phyloP scores from a whole-genome alignment of 2,888 invertebrate species.

The Charanyca ferruginea region DNA sequence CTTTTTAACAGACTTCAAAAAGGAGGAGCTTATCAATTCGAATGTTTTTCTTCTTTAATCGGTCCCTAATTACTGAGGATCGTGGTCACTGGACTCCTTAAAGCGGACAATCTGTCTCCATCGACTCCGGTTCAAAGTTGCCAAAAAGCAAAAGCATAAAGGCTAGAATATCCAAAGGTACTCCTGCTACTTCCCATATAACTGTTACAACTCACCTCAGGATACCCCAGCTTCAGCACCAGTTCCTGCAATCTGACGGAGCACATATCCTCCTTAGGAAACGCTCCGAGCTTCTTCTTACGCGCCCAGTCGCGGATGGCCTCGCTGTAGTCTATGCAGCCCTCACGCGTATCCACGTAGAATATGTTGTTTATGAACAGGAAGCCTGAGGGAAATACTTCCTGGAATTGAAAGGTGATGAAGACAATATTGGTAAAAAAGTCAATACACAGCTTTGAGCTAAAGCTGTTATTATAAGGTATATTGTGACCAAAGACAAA shows the following conservation, averaged over 20 bases:
- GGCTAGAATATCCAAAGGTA: too few species aligned
- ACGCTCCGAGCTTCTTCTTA: slow-evolving; percentile 72
- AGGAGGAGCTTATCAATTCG: too few species aligned
- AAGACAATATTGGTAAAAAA: neutral
- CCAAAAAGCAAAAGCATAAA: too few species aligned
- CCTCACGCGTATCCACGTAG: slow-evolving; percentile 82
- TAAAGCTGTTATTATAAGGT: too few species aligned
- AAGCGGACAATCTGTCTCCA: too few species aligned
- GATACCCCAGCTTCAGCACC: slow-evolving; percentile 77
- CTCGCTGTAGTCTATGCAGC: slow-evolving; percentile 78
- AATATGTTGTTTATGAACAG: slow-evolving; percentile 88
- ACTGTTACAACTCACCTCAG: slow-evolving; percentile 72
- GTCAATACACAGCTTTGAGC: too few species aligned
- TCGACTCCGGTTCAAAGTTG: too few species aligned
- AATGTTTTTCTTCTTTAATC: too few species aligned
- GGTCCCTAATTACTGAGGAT: too few species aligned
- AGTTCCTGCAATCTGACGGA: slow-evolving; percentile 68
- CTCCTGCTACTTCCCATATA: neutral
- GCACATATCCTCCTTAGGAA: slow-evolving; percentile 73
- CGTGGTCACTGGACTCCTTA: too few species aligned
- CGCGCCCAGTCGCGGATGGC: slow-evolving; percentile 79
- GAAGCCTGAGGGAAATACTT: slow-evolving; percentile 84
- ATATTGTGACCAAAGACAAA: too few species aligned
- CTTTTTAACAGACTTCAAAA: too few species aligned
- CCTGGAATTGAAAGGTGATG: slow-evolving; percentile 65